These are phyloP conservation scores for Pseudochromis fuscus DNA, from an alignment of 2,797 vertebrate genomes.

Conservation along the genomic window DNA sequence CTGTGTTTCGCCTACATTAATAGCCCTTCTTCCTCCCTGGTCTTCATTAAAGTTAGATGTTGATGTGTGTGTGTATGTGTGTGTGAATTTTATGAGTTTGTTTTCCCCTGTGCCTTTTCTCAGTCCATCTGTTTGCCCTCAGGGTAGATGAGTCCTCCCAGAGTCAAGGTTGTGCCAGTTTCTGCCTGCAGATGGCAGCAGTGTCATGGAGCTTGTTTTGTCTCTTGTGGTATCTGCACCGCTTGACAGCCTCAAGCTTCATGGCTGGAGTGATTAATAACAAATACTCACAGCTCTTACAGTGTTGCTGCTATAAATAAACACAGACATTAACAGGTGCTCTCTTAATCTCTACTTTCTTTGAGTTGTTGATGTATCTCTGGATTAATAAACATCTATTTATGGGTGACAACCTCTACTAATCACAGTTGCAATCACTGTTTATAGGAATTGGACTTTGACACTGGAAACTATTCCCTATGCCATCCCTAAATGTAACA, in stretches of 20 bases:
- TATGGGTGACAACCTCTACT: background rate
- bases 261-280: background rate
- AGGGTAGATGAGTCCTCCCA: background rate
- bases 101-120: background rate
- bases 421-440: background rate
- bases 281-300: background rate
- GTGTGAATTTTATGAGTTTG: slow-evolving; percentile 1
- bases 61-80: slow-evolving; percentile 9
- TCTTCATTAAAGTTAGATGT: slow-evolving; percentile 27
- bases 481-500: background rate
- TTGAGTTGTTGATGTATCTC: background rate
- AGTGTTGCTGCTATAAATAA: slow-evolving; percentile 4
- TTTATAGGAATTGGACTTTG: background rate
- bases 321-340: background rate
- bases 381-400: background rate
- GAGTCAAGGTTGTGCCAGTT: slow-evolving; percentile 17
- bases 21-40: slow-evolving; percentile 14
- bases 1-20: slow-evolving; percentile 34
- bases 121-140: slow-evolving; percentile 50
- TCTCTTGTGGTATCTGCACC: background rate
- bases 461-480: background rate
- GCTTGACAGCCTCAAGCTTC: background rate
- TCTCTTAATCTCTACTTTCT: background rate
- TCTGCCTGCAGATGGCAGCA: slow-evolving; percentile 75
- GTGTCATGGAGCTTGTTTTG: slow-evolving; percentile 5